These are phyloP conservation scores for Ramphastos sulfuratus DNA, from an alignment of 2,113 vertebrate species.

Conservation along the genomic window DNA sequence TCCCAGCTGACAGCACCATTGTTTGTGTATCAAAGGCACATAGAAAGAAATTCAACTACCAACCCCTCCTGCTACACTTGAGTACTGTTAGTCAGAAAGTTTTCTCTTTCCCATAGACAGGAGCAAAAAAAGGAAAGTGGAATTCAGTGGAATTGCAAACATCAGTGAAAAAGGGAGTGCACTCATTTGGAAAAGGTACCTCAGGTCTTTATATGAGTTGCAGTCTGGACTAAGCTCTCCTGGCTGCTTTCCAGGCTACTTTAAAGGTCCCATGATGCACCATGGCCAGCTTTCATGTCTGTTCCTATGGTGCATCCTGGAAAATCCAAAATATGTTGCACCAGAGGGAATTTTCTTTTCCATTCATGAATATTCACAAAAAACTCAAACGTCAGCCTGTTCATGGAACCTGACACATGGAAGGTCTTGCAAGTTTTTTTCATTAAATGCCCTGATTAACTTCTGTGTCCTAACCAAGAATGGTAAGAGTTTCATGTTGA, in stretches of 20 bases:
- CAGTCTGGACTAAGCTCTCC: not conserved
- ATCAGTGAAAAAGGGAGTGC: not conserved
- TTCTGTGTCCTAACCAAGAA: not conserved
- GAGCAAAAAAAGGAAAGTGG: not conserved
- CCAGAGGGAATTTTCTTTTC: not conserved
- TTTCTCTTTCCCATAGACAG: not conserved
- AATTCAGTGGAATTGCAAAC: not conserved
- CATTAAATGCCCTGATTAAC: not conserved
- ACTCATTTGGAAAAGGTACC: not conserved
- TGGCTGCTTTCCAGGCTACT: not conserved
- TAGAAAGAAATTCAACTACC: not conserved
- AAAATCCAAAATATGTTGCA: not conserved
- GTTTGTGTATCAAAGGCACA: not conserved
- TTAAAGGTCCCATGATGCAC: not conserved
- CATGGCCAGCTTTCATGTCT: not conserved
- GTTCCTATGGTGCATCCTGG: not conserved
- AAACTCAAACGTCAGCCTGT: not conserved
- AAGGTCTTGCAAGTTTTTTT: not conserved
- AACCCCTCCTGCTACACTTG: fast-evolving
- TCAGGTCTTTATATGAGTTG: not conserved
- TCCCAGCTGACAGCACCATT: not conserved
- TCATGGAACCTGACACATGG: not conserved
- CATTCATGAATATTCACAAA: not conserved
- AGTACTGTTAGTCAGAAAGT: not conserved
- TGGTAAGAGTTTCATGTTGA: not conserved